Base-by-base conservation (phyloP, 2,797 vertebrate species). In the Clarias fuscus region DNA sequence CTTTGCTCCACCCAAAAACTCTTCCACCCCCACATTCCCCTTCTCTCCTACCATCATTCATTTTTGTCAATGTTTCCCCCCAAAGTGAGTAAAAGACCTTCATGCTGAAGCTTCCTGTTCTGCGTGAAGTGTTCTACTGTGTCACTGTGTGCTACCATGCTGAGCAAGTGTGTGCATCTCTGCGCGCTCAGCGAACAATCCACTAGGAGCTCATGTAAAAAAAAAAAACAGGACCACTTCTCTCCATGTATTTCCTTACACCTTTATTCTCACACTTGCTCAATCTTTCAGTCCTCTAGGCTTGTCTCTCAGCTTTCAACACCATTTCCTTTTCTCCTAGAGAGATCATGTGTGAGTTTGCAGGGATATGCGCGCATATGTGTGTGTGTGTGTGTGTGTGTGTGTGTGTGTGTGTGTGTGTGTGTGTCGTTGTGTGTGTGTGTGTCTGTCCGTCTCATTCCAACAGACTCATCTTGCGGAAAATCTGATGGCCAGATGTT, bases 401-500 rank as follows among this genome's bases (percentile, higher is more conserved):
- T 87, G 56, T 86, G 71, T 33, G 40, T 80, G 88, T 86, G 68
- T 53, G 88, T 61, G 88, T 88, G 65, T 87, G 76, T 87, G 56
- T 86, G 71, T 33, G 40, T 80, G 88, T 86, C 72, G n/a, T n/a
- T 61, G 88, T 88, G 65, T 87, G 76, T 87, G 56, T 86, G 71
- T 33, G 40, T 80, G 88, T 86, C 72, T 88, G 67, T 75, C 59
- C 72, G 79, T 53, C 89, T 62, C 79, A 72, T 83, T 68, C 68
- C 53, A 13, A n/a, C 92, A 89, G 92, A 91, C 79, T 86, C 88
- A 70, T 86, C 89, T 90, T 88, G 89, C 13, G 91, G 90, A 93
- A 94, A 93, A 90, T 94, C 92, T 93, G 92, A 94, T 85, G 86
- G 82, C 82, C 92, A 95, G 93, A 95, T 94, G 91, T 92, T 71